These are phyloP conservation scores for Doris montereyensis DNA, from an alignment of 2,888 invertebrate species.

Conservation along the genomic window DNA sequence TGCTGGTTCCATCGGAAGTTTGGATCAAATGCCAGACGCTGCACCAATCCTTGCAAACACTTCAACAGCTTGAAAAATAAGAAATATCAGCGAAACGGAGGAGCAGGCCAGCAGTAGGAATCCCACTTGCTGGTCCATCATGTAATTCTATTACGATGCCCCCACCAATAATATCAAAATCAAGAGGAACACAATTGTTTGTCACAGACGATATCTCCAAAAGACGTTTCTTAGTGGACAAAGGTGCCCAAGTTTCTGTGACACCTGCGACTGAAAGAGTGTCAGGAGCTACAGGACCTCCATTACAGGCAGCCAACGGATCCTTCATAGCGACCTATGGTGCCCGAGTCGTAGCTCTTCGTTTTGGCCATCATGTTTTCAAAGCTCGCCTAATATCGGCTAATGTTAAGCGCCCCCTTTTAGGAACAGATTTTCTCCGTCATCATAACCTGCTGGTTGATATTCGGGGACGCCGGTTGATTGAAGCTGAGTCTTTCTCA, in stretches of 20 bases:
- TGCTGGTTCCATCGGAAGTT: neutral
- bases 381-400: constrained; percentile 18
- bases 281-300: neutral
- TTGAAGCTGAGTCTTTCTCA: constrained; percentile 6
- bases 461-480: constrained; percentile 7
- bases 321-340: no score
- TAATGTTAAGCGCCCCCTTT: constrained; percentile 26
- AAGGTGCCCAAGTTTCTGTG: constrained; percentile 22
- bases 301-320: constrained; percentile 26
- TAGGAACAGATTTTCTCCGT: constrained; percentile 33
- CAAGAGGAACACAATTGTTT: constrained; percentile 7
- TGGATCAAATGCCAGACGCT: constrained; percentile 8
- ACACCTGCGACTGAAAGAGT: constrained; percentile 12
- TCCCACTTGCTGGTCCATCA: neutral
- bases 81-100: neutral
- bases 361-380: neutral
- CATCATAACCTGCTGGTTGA: constrained; percentile 26
- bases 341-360: constrained; percentile 7
- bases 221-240: constrained; percentile 8
- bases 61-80: neutral
- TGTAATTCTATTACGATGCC: constrained; percentile 5
- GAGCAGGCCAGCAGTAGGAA: neutral
- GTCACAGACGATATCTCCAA: constrained; percentile 8
- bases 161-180: neutral
- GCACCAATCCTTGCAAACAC: constrained; percentile 4